Conservation (phyloP, 53 echinoderm and acorn worm species). For the Glandiceps talaboti region DNA sequence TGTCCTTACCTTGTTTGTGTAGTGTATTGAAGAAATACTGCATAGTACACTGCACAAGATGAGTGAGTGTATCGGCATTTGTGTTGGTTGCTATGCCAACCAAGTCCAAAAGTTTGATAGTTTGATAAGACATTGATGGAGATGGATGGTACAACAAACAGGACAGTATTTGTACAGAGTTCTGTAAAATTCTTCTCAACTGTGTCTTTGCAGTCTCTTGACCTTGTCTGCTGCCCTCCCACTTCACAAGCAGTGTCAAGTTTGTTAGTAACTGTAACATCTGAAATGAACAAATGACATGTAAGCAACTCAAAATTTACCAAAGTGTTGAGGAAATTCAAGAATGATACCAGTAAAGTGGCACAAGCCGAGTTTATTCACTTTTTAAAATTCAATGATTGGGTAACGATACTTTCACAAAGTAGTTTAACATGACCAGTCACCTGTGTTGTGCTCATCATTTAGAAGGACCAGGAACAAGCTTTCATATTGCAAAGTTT, state of each 20-base stretch:
- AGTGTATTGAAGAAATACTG: constrained; percentile 69
- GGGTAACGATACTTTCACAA: too few species aligned
- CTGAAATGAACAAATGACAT: constrained; percentile 22
- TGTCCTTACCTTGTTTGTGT: constrained; percentile 42
- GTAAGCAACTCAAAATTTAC: too few species aligned
- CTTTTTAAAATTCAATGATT: too few species aligned
- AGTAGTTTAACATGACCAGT: too few species aligned
- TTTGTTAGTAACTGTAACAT: constrained; percentile 71
- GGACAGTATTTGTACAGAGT: constrained; percentile 63
- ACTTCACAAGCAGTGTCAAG: constrained; percentile 45
- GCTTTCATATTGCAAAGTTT: too few species aligned
- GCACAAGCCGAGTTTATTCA: too few species aligned
- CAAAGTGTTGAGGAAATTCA: too few species aligned
- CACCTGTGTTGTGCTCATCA: too few species aligned
- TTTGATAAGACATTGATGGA: constrained; percentile 42
- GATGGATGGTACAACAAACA: constrained; percentile 77
- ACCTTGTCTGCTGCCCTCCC: constrained; percentile 27
- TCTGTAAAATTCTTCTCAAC: constrained; percentile 18
- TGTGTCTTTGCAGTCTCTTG: constrained; percentile 21
- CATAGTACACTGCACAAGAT: constrained; percentile 59
- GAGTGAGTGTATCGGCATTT: constrained; percentile 52
- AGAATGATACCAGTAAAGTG: too few species aligned
- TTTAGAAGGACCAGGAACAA: too few species aligned
- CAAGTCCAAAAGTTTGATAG: constrained; percentile 71
- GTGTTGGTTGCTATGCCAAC: constrained; percentile 48